Base-by-base conservation (phyloP, 2,113 vertebrate genomes). In the Sylvia atricapilla region DNA sequence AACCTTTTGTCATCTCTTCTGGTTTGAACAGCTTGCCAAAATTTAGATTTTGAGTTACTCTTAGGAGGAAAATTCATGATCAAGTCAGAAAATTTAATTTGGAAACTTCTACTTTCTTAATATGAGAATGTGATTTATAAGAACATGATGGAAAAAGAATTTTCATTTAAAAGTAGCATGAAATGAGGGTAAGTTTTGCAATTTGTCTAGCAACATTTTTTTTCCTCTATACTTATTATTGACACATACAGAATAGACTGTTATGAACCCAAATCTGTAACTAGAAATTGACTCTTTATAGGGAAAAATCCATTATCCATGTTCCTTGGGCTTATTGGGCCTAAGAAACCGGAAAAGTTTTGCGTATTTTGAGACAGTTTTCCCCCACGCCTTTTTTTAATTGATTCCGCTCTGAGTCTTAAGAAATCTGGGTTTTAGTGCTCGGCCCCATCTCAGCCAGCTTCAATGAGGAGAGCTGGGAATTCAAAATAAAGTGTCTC, bases 401-500 rank as follows among this genome's bases (percentile, higher is more conserved):
- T 75, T 69, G 78, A 82, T 84, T 90, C 37, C 27, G 0, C 53
- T 82, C 35, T 5, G 4, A 13, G 23, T 72, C 52, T 94, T 53
- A 66, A 90, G 58, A 87, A 93, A 90, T 49, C 9, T 58, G 59
- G 46, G 41, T 30, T 67, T 94, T 62, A 55, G 39, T 90, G 74
- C 68, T 87, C 13, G 1, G 85, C 53, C 60, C 58, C 55, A 69
- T 95, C 91, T 80, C 78, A 94, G 86, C 87, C 70, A 78, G 70
- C 84, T 91, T 95, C 81, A 74, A 58, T 68, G 43, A 79, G 67
- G 66, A 69, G 66, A 82, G 19, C 85, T 94, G 95, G 66, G 84
- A 89, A 95, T 96, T 96, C 75, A 86, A 94, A 96, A 93, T 84
- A 89, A 94, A 93, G 84, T 78, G 77, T 96, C 96, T 96, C 96